A percentile compares a stretch with the other conserved stretches of the same genome.
Evolutionary conservation across 2,888 invertebrate genomes (phyloP).

Genomic region (Andrena fulva): DNA sequence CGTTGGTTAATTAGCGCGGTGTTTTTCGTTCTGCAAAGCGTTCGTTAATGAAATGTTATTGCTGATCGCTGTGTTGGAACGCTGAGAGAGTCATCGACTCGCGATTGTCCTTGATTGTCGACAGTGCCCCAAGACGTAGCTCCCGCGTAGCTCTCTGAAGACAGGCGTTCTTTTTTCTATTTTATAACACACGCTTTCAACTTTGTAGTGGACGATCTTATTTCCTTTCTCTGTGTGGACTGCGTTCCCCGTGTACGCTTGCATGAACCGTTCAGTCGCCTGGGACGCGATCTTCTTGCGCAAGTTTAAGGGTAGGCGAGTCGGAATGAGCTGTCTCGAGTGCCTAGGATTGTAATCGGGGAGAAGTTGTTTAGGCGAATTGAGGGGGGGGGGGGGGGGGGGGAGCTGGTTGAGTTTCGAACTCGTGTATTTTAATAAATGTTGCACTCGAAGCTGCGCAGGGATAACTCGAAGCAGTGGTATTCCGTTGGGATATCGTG

Average conservation of each 20-base stretch:
- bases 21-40: slow-evolving; percentile 23
- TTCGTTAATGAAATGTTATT: slow-evolving; percentile 33
- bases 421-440: slow-evolving; percentile 40
- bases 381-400: too few relatives aligned
- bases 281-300: background rate
- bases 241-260: slow-evolving; percentile 45
- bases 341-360: background rate
- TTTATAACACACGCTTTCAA: slow-evolving; percentile 43
- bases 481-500: background rate
- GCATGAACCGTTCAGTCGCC: slow-evolving; percentile 9
- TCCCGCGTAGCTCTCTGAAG: slow-evolving; percentile 52
- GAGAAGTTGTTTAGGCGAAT: too few relatives aligned
- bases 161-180: slow-evolving; percentile 33
- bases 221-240: slow-evolving; percentile 33
- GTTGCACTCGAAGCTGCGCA: slow-evolving; percentile 28
- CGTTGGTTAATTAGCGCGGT: slow-evolving; percentile 38
- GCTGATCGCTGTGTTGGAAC: slow-evolving; percentile 12
- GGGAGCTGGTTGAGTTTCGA: slow-evolving; percentile 15
- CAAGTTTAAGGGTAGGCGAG: too few relatives aligned
- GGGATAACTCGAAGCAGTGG: slow-evolving; percentile 21
- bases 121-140: slow-evolving; percentile 44
- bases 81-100: slow-evolving; percentile 12
- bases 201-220: slow-evolving; percentile 33
- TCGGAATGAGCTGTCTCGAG: background rate
- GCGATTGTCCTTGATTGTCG: slow-evolving; percentile 25